Evolutionary conservation across 2,797 vertebrate species (phyloP).

Genomic region (Artibeus lituratus): DNA sequence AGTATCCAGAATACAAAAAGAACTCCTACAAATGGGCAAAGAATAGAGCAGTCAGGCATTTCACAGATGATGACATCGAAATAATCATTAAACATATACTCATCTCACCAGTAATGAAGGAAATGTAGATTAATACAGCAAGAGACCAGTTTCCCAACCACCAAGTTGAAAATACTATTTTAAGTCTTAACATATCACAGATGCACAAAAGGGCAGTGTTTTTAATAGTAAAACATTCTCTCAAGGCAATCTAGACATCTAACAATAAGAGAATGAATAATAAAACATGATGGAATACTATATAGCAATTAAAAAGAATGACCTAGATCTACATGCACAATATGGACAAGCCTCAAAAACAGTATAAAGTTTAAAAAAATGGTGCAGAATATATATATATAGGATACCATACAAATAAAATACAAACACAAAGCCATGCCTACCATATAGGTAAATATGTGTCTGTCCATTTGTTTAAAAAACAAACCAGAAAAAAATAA

Average conservation of each 20-base stretch:
- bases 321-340: neutral
- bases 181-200: conserved; percentile 29
- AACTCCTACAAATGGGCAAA: neutral
- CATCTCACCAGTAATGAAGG: neutral
- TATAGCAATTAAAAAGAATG: neutral
- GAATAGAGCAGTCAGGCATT: neutral
- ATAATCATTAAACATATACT: neutral
- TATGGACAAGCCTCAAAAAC: neutral
- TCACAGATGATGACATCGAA: neutral
- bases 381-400: neutral
- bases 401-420: neutral
- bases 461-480: neutral
- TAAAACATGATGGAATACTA: neutral
- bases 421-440: neutral
- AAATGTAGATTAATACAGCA: conserved; percentile 33
- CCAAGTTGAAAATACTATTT: conserved; percentile 19
- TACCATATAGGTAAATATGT: neutral
- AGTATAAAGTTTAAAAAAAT: neutral
- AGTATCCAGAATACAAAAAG: neutral
- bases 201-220: neutral
- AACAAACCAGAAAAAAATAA: conserved; percentile 10
- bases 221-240: neutral
- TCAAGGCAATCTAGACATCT: neutral
- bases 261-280: neutral
- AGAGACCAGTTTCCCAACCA: conserved; percentile 2